Conservation (phyloP, 2,888 invertebrate species). For the Macrophya alboannulata region DNA sequence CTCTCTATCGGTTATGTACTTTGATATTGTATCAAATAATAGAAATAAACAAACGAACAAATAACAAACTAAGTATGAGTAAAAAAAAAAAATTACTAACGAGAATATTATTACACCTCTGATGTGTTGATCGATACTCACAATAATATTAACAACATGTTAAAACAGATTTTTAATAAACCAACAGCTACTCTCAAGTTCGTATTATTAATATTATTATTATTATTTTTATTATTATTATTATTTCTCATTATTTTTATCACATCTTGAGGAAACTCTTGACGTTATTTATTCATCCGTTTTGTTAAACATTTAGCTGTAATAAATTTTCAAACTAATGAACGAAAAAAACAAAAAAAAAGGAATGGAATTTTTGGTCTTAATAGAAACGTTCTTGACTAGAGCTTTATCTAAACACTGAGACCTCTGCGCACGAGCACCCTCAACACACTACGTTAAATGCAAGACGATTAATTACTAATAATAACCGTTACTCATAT, state of each 20-base stretch:
- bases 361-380: constrained; percentile 14
- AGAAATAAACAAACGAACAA: not conserved
- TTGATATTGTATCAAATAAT: constrained; percentile 12
- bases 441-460: constrained; percentile 70
- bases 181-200: constrained; percentile 33
- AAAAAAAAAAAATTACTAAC: not conserved
- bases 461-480: constrained; percentile 69
- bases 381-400: constrained; percentile 62
- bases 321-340: constrained; percentile 7
- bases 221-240: constrained; percentile 17
- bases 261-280: constrained; percentile 35
- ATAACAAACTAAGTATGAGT: not conserved
- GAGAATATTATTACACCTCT: not conserved
- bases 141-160: constrained; percentile 31
- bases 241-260: constrained; percentile 26
- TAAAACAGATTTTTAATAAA: constrained; percentile 1
- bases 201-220: constrained; percentile 35
- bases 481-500: constrained; percentile 70
- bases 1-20: not conserved
- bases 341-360: not conserved
- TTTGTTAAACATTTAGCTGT: constrained; percentile 1
- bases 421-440: constrained; percentile 71
- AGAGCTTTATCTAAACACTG: constrained; percentile 68
- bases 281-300: constrained; percentile 7
- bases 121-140: constrained; percentile 18